Evolutionary conservation across 1,140 invertebrate genomes (phyloP).

Genomic region (Ceratina calcarata): DNA sequence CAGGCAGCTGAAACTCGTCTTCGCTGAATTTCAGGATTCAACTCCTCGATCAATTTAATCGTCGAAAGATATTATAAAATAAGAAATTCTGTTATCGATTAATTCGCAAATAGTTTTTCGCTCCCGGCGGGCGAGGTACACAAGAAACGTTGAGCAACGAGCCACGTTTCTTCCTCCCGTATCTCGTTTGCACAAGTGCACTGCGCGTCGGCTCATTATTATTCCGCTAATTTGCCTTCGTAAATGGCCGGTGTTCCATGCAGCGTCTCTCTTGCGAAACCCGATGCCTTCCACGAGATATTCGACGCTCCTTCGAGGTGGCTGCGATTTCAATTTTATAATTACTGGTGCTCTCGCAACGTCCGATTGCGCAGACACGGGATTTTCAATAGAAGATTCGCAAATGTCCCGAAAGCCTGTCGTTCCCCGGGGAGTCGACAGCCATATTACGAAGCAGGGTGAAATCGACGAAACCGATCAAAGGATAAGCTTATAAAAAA

Average conservation of each 20-base stretch:
- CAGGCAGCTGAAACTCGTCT: too few species aligned
- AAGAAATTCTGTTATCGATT: too few species aligned
- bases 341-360: constrained; percentile 26
- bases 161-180: not conserved
- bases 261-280: constrained; percentile 18
- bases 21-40: too few species aligned
- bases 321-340: constrained; percentile 39
- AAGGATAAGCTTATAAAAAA: too few species aligned
- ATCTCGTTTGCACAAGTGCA: constrained; percentile 35
- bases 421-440: too few species aligned
- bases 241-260: constrained; percentile 2
- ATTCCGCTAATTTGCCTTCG: constrained; percentile 47
- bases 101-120: too few species aligned
- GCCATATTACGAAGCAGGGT: too few species aligned
- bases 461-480: too few species aligned
- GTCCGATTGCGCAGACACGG: constrained; percentile 11
- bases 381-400: not conserved
- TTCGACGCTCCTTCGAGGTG: constrained; percentile 5
- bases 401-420: too few species aligned
- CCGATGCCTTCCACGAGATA: constrained; percentile 39
- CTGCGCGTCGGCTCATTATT: constrained; percentile 25
- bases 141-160: constrained; percentile 18
- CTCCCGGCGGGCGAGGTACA: too few species aligned
- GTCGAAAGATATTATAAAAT: too few species aligned
- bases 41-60: too few species aligned